Conservation (phyloP, 2,888 invertebrate genomes). For the Zhuqinia jingwanae region DNA sequence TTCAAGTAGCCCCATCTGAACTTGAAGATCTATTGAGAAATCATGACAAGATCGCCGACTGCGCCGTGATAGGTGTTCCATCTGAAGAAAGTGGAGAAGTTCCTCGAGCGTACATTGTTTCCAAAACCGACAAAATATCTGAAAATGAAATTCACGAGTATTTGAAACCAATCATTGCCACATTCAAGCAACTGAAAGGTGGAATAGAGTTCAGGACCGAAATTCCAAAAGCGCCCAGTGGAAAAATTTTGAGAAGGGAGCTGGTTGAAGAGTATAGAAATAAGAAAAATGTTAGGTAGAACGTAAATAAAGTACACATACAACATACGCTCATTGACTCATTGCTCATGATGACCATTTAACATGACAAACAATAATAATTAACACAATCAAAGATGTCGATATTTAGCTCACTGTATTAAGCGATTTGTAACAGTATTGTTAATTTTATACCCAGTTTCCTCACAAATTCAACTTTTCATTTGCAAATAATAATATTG, state of each 20-base stretch:
- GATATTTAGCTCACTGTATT: no score
- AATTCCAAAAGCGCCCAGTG: constrained; percentile 89
- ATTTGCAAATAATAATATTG: no score
- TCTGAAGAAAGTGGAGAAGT: constrained; percentile 87
- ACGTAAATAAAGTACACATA: background rate
- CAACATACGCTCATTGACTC: background rate
- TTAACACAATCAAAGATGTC: no score
- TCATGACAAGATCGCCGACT: constrained; percentile 89
- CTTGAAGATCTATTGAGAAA: constrained; percentile 88
- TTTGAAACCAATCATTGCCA: constrained; percentile 70
- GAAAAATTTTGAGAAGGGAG: constrained; percentile 83
- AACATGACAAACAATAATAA: background rate
- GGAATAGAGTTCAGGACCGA: constrained; percentile 86
- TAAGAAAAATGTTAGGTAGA: constrained; percentile 18
- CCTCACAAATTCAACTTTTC: no score
- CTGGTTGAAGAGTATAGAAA: constrained; percentile 66
- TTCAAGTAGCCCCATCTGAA: constrained; percentile 84
- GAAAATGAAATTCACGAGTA: constrained; percentile 78
- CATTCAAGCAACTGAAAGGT: constrained; percentile 86
- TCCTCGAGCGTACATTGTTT: constrained; percentile 81
- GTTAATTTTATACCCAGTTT: no score
- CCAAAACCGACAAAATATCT: constrained; percentile 75
- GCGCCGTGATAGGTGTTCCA: constrained; percentile 91
- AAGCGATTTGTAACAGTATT: no score
- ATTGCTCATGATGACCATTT: background rate